A percentile compares a stretch with the other conserved stretches of the same genome.
Conservation (phyloP, 2,113 vertebrate species). For the Caranx melampygus region DNA sequence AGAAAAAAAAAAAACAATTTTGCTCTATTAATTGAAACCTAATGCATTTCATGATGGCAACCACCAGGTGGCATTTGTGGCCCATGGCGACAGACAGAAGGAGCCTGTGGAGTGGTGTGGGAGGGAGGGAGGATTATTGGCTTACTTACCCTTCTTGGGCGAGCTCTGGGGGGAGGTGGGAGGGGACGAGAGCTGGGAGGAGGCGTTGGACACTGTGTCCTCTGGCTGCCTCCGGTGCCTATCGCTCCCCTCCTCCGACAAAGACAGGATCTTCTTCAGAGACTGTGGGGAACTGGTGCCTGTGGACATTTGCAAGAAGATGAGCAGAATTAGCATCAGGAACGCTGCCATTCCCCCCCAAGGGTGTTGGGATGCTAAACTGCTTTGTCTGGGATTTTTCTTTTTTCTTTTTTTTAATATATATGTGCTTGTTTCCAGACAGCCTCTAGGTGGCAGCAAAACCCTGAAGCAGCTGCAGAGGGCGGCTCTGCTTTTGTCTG, state of each 20-base stretch:
- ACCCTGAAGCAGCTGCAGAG: slow-evolving; percentile 7
- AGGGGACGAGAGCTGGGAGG: slow-evolving; percentile 93
- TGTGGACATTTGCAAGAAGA: slow-evolving; percentile 69
- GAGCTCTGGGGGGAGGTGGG: slow-evolving; percentile 97
- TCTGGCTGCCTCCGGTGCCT: slow-evolving; percentile 91
- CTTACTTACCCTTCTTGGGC: slow-evolving; percentile 96
- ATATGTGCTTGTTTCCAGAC: slow-evolving; percentile 12
- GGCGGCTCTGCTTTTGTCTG: slow-evolving; percentile 39
- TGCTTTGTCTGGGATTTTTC: slow-evolving; percentile 58
- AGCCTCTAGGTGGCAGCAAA: slow-evolving; percentile 68
- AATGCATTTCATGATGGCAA: not conserved
- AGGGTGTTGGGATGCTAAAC: slow-evolving; percentile 24
- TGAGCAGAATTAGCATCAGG: slow-evolving; percentile 55
- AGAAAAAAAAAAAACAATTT: too few relatives aligned
- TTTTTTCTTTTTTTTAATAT: not conserved
- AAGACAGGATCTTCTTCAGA: slow-evolving; percentile 98
- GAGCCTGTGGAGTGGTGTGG: not conserved
- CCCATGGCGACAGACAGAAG: not conserved
- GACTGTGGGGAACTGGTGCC: slow-evolving; percentile 98
- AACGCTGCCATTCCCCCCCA: slow-evolving; percentile 4
- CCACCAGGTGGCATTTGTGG: slow-evolving; percentile 66
- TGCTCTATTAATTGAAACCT: not conserved
- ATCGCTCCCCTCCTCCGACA: slow-evolving; percentile 95
- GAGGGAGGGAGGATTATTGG: slow-evolving; percentile 52
- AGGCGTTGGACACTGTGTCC: slow-evolving; percentile 91